Evolutionary conservation across 1,140 invertebrate genomes (phyloP).

Genomic region (Euwallacea similis): DNA sequence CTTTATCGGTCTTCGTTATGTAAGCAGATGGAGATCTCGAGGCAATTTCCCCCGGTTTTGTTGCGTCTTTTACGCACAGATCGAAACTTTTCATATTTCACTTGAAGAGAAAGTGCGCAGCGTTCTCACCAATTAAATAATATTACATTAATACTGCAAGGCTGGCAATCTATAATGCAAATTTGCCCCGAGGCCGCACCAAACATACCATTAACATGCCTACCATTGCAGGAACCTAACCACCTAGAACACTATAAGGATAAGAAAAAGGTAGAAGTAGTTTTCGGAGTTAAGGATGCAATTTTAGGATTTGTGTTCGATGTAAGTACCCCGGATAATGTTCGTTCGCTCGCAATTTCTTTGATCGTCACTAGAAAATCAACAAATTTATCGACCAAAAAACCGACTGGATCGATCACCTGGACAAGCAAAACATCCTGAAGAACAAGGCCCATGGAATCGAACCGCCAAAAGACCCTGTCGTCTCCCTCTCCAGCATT

Average conservation of each 20-base stretch:
- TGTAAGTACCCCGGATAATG: constrained; percentile 60
- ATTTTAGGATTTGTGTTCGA: constrained; percentile 77
- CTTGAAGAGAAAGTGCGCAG: no score
- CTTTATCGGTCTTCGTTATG: no score
- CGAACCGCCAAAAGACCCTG: constrained; percentile 58
- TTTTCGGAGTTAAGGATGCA: constrained; percentile 73
- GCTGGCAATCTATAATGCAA: no score
- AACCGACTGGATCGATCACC: constrained; percentile 65
- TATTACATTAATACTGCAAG: no score
- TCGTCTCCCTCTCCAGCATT: constrained; percentile 54
- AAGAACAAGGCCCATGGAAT: constrained; percentile 76
- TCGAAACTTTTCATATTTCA: no score
- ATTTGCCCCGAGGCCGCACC: no score
- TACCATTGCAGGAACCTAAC: constrained; percentile 44
- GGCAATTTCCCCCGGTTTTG: no score
- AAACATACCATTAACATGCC: no score
- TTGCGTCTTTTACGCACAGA: no score
- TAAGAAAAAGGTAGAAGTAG: constrained; percentile 72
- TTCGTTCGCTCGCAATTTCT: neutral
- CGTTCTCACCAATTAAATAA: no score
- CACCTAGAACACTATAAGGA: constrained; percentile 60
- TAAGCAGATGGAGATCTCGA: no score
- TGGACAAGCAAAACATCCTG: constrained; percentile 70
- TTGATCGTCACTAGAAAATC: constrained; percentile 63
- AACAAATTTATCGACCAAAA: constrained; percentile 75